Base-by-base conservation (phyloP, 2,113 vertebrate genomes). In the Nibea coibor region DNA sequence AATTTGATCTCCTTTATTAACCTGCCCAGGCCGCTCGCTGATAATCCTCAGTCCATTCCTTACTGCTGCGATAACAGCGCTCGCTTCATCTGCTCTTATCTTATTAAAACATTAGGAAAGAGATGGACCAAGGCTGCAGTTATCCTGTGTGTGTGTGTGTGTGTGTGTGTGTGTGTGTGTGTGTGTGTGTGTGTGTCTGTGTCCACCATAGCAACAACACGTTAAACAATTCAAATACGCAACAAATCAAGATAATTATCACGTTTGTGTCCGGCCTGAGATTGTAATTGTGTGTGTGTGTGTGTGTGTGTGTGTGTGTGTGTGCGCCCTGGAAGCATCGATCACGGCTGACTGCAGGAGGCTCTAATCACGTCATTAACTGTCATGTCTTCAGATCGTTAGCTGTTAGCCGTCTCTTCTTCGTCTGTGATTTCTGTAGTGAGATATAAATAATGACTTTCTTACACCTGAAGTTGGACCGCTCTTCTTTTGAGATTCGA, bases 321-420 rank as follows among this genome's bases (percentile, higher is more conserved):
- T 74, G 53, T 71, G 80, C 61, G 53, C 69, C 24, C 47, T 79
- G 24, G 35, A 0, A 43, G 73, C 67, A 85, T 76, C 16, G n/a
- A 76, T 85, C 64, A 61, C 4, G 15, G 16, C 48, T 42, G 75
- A 69, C 43, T 9, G 63, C 69, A 53, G 59, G 48, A 66, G 47
- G 39, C 87, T 80, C 39, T 83, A 59, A 78, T 88, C 59, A 31
- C 58, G 28, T 71, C 69, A 47, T 83, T 48, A 88, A 20, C 39
- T 14, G 12, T 42, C 22, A 19, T 50, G 15, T 61, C 54, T 71
- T 68, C 16, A 67, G 12, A 42, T 53, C 19, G 24, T 26, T 26
- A 26, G 24, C 24, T 26, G 24, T 26, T 26, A 26, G 24, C 24
- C 24, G 24, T 26, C 24, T 26, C 24, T 26, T 26, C 24, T 2